Conservation (phyloP, 2,113 vertebrate species). For the Platichthys stellatus region DNA sequence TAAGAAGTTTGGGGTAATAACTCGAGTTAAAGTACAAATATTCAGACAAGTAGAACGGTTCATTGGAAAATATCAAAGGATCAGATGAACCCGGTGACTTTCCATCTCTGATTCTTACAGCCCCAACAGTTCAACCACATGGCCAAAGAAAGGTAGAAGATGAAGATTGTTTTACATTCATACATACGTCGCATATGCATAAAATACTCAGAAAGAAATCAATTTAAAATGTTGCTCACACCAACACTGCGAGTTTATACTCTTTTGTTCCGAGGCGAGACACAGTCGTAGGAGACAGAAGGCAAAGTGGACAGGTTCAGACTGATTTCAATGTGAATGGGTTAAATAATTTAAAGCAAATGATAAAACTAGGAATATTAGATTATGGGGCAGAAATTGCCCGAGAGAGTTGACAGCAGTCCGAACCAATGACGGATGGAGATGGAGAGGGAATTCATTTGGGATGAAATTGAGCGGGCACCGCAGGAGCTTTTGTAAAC, state of each 20-base stretch:
- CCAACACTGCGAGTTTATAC: not conserved
- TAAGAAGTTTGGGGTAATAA: not conserved
- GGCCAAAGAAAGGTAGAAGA: slow-evolving; percentile 40
- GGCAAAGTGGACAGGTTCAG: slow-evolving; percentile 4
- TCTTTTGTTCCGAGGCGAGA: slow-evolving; percentile 10
- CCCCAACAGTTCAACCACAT: slow-evolving; percentile 18
- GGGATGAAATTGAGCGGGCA: slow-evolving; percentile 17
- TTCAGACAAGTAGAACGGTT: not conserved
- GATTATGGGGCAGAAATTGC: not conserved
- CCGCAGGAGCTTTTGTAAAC: slow-evolving; percentile 7
- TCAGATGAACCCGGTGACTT: not conserved
- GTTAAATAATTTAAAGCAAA: slow-evolving; percentile 19
- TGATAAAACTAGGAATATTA: slow-evolving; percentile 1
- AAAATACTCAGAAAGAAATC: slow-evolving; percentile 37
- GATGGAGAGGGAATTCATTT: slow-evolving; percentile 28
- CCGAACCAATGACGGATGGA: slow-evolving; percentile 16
- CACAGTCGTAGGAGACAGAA: not conserved
- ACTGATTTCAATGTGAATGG: slow-evolving; percentile 2
- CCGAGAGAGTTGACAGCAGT: slow-evolving; percentile 17
- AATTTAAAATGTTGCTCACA: slow-evolving; percentile 23
- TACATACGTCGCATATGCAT: slow-evolving; percentile 59
- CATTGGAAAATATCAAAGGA: not conserved
- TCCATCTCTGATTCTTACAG: slow-evolving; percentile 41
- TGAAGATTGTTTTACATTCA: slow-evolving; percentile 68
- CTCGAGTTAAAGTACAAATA: slow-evolving; percentile 18